phyloP scores from a whole-genome alignment of 2,113 vertebrate species.

The Cavia porcellus region DNA sequence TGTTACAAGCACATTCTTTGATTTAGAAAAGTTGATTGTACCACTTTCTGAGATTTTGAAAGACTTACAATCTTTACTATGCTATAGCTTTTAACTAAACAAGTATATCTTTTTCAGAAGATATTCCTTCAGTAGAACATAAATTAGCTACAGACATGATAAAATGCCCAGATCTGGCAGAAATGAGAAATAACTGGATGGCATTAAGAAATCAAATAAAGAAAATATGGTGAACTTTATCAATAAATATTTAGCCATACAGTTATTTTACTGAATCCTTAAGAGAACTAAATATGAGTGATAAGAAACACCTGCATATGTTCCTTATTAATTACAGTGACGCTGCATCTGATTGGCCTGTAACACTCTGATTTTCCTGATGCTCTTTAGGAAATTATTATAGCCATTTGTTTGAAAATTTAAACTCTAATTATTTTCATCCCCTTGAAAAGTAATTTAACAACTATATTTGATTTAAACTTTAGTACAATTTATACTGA shows the following conservation, averaged over 20 bases:
- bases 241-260: conserved; percentile 59
- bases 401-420: conserved; percentile 58
- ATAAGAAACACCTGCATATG: conserved; percentile 47
- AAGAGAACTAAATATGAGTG: neutral
- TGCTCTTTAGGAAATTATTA: conserved; percentile 49
- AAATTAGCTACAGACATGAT: conserved; percentile 72
- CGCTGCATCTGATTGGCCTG: neutral
- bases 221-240: conserved; percentile 73
- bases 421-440: conserved; percentile 53
- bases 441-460: conserved; percentile 46
- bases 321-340: conserved; percentile 29
- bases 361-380: conserved; percentile 32
- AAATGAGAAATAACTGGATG: conserved; percentile 57
- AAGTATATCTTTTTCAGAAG: conserved; percentile 57
- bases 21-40: conserved; percentile 61
- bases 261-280: conserved; percentile 69
- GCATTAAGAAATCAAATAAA: conserved; percentile 77
- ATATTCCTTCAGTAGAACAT: conserved; percentile 64
- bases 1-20: conserved; percentile 60
- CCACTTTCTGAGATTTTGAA: conserved; percentile 62
- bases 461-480: conserved; percentile 61
- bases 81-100: conserved; percentile 64
- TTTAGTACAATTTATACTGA: conserved; percentile 36
- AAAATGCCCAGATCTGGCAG: conserved; percentile 68
- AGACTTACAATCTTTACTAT: conserved; percentile 62